These are phyloP conservation scores for Neosilurus mollespiculum DNA, from an alignment of 2,797 vertebrate genomes.

Conservation along the genomic window DNA sequence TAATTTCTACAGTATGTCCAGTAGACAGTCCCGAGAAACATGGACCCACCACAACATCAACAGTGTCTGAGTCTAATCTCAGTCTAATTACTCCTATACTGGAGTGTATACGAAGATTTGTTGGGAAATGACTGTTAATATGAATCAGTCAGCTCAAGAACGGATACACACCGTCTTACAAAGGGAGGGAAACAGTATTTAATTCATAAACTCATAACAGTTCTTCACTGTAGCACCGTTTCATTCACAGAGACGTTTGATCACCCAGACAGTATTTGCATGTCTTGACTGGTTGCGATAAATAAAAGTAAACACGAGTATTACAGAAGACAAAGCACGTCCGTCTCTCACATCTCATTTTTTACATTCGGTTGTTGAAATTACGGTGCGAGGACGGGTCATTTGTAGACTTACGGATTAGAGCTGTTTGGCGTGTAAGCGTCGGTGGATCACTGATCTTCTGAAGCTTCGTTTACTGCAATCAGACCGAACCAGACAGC, in stretches of 20 bases:
- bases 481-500: conserved; percentile 36
- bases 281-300: conserved; percentile 57
- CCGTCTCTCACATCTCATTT: conserved; percentile 36
- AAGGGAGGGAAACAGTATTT: background rate
- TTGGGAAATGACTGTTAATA: background rate
- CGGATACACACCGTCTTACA: background rate
- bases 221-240: conserved; percentile 56
- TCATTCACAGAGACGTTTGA: conserved; percentile 47
- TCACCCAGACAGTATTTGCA: conserved; percentile 38
- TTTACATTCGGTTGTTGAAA: conserved; percentile 28
- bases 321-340: conserved; percentile 19
- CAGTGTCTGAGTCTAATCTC: background rate
- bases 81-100: background rate
- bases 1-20: background rate
- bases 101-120: background rate
- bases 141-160: background rate
- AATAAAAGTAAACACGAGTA: conserved; percentile 32
- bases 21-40: background rate
- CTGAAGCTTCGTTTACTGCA: conserved; percentile 42
- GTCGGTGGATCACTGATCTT: conserved; percentile 26
- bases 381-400: conserved; percentile 5
- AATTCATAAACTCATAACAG: conserved; percentile 13
- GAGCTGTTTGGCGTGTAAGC: conserved; percentile 46
- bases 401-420: conserved; percentile 51
- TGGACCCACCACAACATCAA: background rate